Conservation (phyloP, 1,140 invertebrate genomes). For the Brachionus rotundiformis region DNA sequence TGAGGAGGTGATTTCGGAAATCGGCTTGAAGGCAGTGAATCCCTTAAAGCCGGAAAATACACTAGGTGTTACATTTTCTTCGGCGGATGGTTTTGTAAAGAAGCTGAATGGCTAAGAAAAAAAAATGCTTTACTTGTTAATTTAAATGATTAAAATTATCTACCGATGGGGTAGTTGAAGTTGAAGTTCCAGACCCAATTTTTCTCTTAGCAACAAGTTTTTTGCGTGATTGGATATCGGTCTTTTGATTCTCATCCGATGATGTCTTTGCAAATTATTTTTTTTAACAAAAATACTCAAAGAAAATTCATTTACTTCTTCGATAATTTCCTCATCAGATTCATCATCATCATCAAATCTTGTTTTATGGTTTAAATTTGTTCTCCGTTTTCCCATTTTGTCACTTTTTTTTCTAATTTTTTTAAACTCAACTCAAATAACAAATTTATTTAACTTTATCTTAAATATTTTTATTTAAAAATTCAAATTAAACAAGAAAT, state of each 20-base stretch:
- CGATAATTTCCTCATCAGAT: neutral
- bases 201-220: conserved; percentile 27
- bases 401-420: neutral
- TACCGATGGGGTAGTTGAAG: neutral
- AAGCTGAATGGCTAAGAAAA: neutral
- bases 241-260: neutral
- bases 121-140: too few relatives aligned
- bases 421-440: too few relatives aligned
- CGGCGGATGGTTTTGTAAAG: neutral
- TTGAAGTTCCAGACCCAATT: neutral
- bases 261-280: neutral
- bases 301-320: neutral
- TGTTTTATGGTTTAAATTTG: neutral
- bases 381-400: conserved; percentile 50
- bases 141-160: neutral
- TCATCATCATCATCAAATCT: neutral
- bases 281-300: neutral
- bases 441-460: neutral
- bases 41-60: conserved; percentile 27
- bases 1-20: neutral
- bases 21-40: conserved; percentile 13
- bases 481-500: neutral
- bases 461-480: neutral
- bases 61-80: neutral
- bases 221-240: neutral